These are phyloP conservation scores for Peromyscus attwateri DNA, from an alignment of 2,797 vertebrate genomes.

Conservation along the genomic window DNA sequence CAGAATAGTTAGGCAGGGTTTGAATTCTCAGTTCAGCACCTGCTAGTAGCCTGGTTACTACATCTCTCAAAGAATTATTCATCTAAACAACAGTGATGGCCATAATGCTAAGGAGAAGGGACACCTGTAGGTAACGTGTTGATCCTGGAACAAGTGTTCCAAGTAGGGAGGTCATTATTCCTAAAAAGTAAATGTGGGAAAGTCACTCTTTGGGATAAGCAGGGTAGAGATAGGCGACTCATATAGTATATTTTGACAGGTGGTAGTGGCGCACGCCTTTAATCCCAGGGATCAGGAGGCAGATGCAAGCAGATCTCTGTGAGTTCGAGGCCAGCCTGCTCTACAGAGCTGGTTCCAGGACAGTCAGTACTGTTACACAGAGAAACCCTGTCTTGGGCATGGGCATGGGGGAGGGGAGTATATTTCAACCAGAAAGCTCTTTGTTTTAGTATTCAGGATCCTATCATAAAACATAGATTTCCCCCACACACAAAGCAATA, in stretches of 20 bases:
- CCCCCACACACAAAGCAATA: conserved; percentile 11
- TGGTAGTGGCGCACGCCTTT: no score
- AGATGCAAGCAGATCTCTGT: no score
- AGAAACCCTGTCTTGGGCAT: no score
- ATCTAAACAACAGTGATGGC: neutral
- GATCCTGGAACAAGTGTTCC: neutral
- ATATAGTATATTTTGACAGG: neutral
- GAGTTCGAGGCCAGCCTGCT: no score
- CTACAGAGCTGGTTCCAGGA: no score
- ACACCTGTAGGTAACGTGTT: neutral
- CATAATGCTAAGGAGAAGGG: neutral
- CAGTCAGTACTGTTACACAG: no score
- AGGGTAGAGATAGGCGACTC: neutral
- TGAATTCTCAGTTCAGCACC: conserved; percentile 1
- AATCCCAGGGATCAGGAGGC: no score
- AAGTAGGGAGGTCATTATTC: neutral
- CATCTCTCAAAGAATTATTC: neutral
- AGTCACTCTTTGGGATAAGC: neutral
- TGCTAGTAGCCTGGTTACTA: neutral
- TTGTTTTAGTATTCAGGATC: neutral
- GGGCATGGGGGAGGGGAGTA: neutral
- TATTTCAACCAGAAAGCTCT: conserved; percentile 10
- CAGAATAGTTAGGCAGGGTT: neutral
- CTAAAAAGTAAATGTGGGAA: neutral
- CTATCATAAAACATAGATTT: neutral